phyloP scores from a whole-genome alignment of 2,797 vertebrate genomes.

The Intellagama lesueurii region DNA sequence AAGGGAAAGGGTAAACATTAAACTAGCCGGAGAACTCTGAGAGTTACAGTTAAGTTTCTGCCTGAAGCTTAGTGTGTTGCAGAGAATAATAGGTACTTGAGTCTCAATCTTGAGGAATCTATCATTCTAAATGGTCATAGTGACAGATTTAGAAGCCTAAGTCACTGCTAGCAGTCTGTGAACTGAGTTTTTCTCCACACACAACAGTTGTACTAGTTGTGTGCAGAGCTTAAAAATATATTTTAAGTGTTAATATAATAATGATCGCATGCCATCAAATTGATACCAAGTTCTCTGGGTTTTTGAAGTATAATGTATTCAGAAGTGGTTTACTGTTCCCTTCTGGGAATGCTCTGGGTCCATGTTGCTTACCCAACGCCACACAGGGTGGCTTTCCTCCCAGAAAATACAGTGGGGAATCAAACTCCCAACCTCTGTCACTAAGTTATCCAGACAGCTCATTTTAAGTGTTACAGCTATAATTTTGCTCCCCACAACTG shows the following conservation, averaged over 20 bases:
- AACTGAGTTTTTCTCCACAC: conserved; percentile 1
- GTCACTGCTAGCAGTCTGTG: neutral
- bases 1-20: conserved; percentile 22
- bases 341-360: no score
- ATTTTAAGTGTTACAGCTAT: no score
- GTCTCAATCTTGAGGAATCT: neutral
- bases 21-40: neutral
- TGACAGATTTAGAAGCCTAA: neutral
- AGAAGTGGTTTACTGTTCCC: no score
- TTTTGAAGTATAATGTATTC: no score
- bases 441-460: no score
- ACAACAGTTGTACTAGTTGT: neutral
- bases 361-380: no score
- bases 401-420: no score
- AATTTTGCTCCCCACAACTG: no score
- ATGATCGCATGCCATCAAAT: no score
- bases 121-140: neutral
- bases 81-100: neutral
- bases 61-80: neutral
- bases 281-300: no score
- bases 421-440: no score
- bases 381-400: no score
- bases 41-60: conserved; percentile 10
- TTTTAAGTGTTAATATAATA: neutral
- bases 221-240: neutral